These are phyloP conservation scores for Pseudanteris insignis DNA, from an alignment of 2,888 invertebrate species.

Conservation along the genomic window DNA sequence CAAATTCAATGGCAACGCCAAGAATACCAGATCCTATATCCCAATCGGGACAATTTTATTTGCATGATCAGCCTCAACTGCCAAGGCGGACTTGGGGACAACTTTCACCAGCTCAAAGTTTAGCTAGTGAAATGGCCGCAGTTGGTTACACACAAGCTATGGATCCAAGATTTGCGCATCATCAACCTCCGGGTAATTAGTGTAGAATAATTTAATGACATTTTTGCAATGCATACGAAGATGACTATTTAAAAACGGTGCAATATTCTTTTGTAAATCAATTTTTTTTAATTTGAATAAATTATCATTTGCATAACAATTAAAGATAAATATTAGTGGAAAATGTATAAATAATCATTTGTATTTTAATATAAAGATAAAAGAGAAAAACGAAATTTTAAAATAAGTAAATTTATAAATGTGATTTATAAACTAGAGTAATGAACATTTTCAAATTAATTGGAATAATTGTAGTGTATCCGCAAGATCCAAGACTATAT, in stretches of 20 bases:
- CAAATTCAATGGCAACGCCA: slow-evolving; percentile 57
- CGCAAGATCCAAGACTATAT: slow-evolving; percentile 61
- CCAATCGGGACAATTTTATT: slow-evolving; percentile 76
- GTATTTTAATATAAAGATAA: too few relatives aligned
- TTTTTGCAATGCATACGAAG: not conserved
- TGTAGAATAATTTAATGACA: too few relatives aligned
- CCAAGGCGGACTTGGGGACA: slow-evolving; percentile 69
- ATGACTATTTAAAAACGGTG: too few relatives aligned
- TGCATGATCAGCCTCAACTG: slow-evolving; percentile 74
- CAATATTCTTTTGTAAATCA: not conserved
- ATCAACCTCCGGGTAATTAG: slow-evolving; percentile 52
- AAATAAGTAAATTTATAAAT: too few relatives aligned
- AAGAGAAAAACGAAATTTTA: too few relatives aligned
- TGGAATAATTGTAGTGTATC: slow-evolving; percentile 56
- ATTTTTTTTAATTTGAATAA: too few relatives aligned
- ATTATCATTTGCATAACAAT: slow-evolving; percentile 1
- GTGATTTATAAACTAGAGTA: too few relatives aligned
- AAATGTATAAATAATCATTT: too few relatives aligned
- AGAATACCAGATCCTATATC: slow-evolving; percentile 56
- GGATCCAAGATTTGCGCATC: slow-evolving; percentile 57
- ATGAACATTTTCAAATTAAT: too few relatives aligned
- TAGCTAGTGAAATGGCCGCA: slow-evolving; percentile 62
- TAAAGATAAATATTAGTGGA: too few relatives aligned
- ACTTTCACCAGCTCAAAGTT: slow-evolving; percentile 65
- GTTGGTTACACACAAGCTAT: slow-evolving; percentile 60